Conservation (phyloP, 1,140 invertebrate genomes). For the Aphis gossypii region DNA sequence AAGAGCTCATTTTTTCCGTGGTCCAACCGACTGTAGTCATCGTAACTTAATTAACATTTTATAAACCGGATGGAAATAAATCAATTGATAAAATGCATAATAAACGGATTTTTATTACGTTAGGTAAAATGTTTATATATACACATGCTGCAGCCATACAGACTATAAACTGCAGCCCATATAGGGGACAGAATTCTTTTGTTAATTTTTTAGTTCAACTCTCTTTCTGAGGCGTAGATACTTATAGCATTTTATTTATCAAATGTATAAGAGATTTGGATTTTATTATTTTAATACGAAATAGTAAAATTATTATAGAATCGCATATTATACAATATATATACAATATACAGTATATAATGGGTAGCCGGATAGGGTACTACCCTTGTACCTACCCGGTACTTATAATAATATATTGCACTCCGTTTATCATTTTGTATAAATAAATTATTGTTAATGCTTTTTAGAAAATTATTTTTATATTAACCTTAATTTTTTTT, state of each 20-base stretch:
- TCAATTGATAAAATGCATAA: constrained; percentile 23
- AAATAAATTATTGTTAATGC: neutral
- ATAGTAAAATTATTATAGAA: neutral
- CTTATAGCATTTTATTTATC: neutral
- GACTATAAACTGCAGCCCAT: neutral
- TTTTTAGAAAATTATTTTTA: neutral
- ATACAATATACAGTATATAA: too few relatives aligned
- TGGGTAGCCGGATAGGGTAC: too few relatives aligned
- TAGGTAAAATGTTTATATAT: neutral
- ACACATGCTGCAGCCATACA: neutral
- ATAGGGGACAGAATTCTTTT: neutral
- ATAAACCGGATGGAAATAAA: constrained; percentile 47
- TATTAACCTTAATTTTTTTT: too few relatives aligned
- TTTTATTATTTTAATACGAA: neutral
- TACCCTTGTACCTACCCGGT: too few relatives aligned
- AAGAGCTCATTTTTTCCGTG: constrained; percentile 15
- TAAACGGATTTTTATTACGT: constrained; percentile 23
- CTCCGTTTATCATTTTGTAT: neutral
- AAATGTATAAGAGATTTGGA: neutral
- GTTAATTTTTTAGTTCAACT: neutral
- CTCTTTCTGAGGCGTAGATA: neutral
- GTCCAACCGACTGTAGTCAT: neutral
- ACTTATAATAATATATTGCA: neutral
- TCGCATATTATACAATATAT: neutral
- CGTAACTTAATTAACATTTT: constrained; percentile 44